Evolutionary conservation across 35 echinoderm and acorn worm species (phyloP).

Genomic region (Ptychodera flava): DNA sequence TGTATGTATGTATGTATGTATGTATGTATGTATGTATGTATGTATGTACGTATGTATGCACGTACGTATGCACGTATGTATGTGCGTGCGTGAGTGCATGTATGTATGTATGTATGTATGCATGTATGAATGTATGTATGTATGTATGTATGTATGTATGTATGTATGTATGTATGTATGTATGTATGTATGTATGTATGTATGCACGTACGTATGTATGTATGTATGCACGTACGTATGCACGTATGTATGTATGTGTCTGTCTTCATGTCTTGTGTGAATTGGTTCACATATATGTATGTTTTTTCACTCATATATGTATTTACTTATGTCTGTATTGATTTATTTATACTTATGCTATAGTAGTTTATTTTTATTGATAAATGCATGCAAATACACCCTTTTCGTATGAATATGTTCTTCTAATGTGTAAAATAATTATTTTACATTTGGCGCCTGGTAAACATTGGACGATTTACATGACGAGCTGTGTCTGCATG

Average conservation of each 20-base stretch:
- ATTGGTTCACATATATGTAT: no score
- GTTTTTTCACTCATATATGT: no score
- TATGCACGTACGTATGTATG: background rate
- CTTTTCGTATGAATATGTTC: no score
- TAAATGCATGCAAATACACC: no score
- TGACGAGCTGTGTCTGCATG: no score
- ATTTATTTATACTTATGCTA: no score
- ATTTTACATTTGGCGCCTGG: no score
- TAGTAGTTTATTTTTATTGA: no score
- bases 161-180: background rate
- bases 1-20: slow-evolving; percentile 2
- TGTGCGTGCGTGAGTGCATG: no score
- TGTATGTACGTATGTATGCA: background rate
- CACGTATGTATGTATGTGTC: background rate
- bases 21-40: background rate
- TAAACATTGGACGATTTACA: no score
- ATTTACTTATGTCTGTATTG: no score
- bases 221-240: background rate
- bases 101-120: slow-evolving; percentile 2
- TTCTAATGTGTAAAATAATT: no score
- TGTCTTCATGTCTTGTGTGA: background rate
- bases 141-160: background rate
- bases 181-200: background rate
- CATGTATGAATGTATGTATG: background rate
- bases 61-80: background rate